Evolutionary conservation across 92 coral and sea anemone genomes (phyloP).

Genomic region (Siderastrea siderea): DNA sequence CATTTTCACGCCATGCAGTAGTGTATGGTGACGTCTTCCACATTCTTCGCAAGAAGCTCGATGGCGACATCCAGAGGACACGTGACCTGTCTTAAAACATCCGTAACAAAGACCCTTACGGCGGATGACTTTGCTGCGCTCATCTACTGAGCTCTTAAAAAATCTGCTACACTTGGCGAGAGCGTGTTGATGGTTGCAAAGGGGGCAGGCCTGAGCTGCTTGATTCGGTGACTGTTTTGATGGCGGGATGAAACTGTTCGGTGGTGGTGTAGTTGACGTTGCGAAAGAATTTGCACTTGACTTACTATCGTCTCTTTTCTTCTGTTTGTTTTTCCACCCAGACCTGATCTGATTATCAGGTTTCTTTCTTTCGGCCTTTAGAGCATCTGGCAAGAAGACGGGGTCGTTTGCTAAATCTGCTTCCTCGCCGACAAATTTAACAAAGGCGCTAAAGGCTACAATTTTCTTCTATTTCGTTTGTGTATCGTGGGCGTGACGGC

Average conservation of each 20-base stretch:
- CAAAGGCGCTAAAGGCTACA: no score
- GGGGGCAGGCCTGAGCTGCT: conserved; percentile 46
- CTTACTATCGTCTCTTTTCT: not conserved
- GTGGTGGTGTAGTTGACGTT: not conserved
- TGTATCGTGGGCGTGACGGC: no score
- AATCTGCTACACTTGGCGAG: conserved; percentile 68
- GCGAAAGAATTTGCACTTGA: conserved; percentile 24
- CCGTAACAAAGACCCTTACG: conserved; percentile 67
- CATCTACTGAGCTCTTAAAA: conserved; percentile 33
- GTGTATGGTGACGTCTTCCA: conserved; percentile 74
- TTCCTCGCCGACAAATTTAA: no score
- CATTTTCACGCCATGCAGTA: conserved; percentile 68
- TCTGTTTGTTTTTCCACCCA: not conserved
- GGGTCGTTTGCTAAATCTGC: no score
- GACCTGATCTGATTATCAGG: no score
- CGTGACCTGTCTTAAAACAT: conserved; percentile 65
- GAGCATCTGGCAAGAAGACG: no score
- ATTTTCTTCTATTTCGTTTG: no score
- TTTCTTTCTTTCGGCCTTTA: no score
- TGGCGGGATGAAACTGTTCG: not conserved
- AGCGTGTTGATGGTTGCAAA: conserved; percentile 62
- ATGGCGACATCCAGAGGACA: conserved; percentile 35
- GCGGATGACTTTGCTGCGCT: conserved; percentile 37
- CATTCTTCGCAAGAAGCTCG: conserved; percentile 65
- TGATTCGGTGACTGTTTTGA: conserved; percentile 19